phyloP scores from a whole-genome alignment of 2,797 vertebrate species.

The Acanthiza pusilla region DNA sequence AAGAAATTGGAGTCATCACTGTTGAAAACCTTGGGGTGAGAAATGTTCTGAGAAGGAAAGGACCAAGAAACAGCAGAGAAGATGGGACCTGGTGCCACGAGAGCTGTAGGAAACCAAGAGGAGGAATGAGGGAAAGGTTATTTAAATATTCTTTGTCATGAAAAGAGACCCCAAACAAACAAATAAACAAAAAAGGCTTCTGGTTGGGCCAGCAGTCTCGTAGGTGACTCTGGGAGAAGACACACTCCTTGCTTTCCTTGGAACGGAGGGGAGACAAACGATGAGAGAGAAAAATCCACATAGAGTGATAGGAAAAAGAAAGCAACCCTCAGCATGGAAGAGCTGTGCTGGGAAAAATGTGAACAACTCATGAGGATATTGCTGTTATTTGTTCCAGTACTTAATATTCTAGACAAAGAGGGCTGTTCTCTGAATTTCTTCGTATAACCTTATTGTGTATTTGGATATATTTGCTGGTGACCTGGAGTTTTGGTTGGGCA shows the following conservation, averaged over 20 bases:
- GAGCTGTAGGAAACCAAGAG: not conserved
- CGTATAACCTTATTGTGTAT: slow-evolving; percentile 27
- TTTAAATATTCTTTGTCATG: not conserved
- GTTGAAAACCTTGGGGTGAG: not conserved
- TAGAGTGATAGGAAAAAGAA: not conserved
- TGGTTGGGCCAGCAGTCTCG: not conserved
- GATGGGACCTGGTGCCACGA: not conserved
- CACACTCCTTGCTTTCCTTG: not conserved
- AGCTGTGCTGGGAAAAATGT: slow-evolving; percentile 32
- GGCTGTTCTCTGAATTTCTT: slow-evolving; percentile 34
- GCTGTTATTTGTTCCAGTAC: slow-evolving; percentile 55
- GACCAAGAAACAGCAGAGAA: not conserved
- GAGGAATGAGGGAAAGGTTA: not conserved
- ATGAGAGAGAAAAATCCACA: slow-evolving; percentile 19
- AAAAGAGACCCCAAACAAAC: not conserved
- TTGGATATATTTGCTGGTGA: slow-evolving; percentile 51
- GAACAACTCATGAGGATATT: not conserved
- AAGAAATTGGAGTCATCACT: not conserved
- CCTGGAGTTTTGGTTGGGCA: slow-evolving; percentile 55
- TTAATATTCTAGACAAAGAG: slow-evolving; percentile 43
- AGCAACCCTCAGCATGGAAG: not conserved
- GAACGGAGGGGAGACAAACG: not conserved
- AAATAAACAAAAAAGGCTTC: not conserved
- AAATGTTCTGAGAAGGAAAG: not conserved
- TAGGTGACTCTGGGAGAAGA: not conserved